Conservation (phyloP, 2,113 vertebrate species). For the Apteryx mantelli region DNA sequence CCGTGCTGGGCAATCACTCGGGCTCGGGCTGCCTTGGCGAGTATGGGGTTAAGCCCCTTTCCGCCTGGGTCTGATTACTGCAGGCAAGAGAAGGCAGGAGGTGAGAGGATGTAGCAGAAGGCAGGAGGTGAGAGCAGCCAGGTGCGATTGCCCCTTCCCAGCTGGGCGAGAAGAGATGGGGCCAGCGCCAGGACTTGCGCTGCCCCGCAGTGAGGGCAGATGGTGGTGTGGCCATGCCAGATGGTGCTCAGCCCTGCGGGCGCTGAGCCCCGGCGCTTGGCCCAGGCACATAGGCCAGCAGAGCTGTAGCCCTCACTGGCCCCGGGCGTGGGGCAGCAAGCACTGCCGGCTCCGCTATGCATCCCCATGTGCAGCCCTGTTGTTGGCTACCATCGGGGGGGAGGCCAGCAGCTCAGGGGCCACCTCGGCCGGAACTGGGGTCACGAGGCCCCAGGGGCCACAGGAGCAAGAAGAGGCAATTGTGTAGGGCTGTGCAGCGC, state of each 20-base stretch:
- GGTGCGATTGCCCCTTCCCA: conserved; percentile 6
- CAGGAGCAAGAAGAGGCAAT: conserved; percentile 24
- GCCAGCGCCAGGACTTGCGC: not conserved
- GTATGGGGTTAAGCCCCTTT: conserved; percentile 39
- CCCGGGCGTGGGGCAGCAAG: too few species aligned
- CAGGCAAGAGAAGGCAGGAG: not conserved
- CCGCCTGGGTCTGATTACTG: not conserved
- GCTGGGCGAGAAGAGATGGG: not conserved
- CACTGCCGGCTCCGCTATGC: too few species aligned
- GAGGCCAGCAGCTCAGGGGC: not conserved
- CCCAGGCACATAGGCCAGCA: too few species aligned
- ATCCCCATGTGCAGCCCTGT: too few species aligned
- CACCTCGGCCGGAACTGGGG: not conserved
- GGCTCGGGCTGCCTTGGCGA: accelerated
- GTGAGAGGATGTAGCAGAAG: not conserved
- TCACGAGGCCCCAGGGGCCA: not conserved
- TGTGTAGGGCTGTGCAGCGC: not conserved
- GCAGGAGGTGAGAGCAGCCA: conserved; percentile 28
- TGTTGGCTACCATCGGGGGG: too few species aligned
- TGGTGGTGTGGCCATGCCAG: not conserved
- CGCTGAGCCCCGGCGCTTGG: too few species aligned
- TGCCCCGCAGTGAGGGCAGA: conserved; percentile 40
- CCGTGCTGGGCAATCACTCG: not conserved
- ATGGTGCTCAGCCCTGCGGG: accelerated
- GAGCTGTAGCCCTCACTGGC: too few species aligned